Base-by-base conservation (phyloP, 2,113 vertebrate genomes). In the Rhabdomys dilectus region DNA sequence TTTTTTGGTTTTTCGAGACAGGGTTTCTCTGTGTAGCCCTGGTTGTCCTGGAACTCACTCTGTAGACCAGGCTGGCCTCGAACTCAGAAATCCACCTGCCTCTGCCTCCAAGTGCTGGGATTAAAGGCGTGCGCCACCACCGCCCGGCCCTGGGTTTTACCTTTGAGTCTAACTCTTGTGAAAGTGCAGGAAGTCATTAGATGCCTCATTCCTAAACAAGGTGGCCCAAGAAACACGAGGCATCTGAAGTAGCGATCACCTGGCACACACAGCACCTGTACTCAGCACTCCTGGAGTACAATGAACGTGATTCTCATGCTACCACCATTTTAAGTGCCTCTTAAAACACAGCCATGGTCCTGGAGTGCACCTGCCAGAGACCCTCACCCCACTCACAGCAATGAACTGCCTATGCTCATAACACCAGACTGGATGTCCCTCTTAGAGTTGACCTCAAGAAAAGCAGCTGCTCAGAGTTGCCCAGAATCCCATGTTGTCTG, bases 211-310 rank as follows among this genome's bases (percentile, higher is more conserved):
- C 72, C 58, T 68, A 85, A 88, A 58, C 34, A 72, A 88, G 72
- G 75, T 56, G 58, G 62, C 60, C 56, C 62, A 31, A 19, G 45
- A 73, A 53, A 82, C 58, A 51, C 2, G 17, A 2, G 24, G 76
- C 42, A 42, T 34, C 39, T 34, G 36, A 34, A 75, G 60, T n/a
- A 12, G n/a, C 24, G n/a, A 12, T 39, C 36, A 39, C 9, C 48
- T 0, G 31, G 45, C 53, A 24, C 31, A 10, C 0, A 0, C 9
- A 17, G 6, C 75, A 48, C 10, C 66, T 29, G 21, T 39, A 56
- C 51, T 60, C 26, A 51, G 66, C n/a, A 26, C 42, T 7, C 85
- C 19, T 0, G 12, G 39, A 26, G 64, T 22, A 66, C 22, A 26
- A n/a, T 0, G 39, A 13, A 31, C 1, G 12, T 42, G 48, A 16